Evolutionary conservation across 2,797 vertebrate species (phyloP), one percentile per base, ranked within the genome.

Genomic region (Gouania willdenowi): DNA sequence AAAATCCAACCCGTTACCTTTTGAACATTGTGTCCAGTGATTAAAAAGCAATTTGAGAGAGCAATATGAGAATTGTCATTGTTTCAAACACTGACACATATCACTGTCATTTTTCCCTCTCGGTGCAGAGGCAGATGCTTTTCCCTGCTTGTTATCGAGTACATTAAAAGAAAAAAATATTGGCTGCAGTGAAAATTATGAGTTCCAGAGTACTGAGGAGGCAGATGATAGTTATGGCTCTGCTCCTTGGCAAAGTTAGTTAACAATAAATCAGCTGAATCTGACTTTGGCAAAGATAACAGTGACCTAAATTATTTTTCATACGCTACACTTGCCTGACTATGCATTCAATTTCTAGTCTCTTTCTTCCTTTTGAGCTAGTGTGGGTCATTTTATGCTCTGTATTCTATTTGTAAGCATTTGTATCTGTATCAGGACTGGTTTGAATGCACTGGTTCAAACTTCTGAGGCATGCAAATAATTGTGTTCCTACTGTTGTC

Each of bases 381-480:
- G 42, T 49, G 47, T 47, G 24, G 17, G 42, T 39, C 51, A 48
- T 54, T 46, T 73, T 71, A 53, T 56, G 56, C 50, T 64, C 50
- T 64, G 45, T 33, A 53, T 65, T 62, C 63, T 71, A 8, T 33
- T 14, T 28, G 35, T n/a, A 41, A 52, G 44, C 54, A 60, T 57
- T 44, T 65, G 69, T 72, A 64, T 63, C 66, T 43, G 47, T 68
- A 63, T 72, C 72, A 82, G 58, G 57, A 56, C n/a, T 76, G 49
- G 42, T 39, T 75, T 33, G 58, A 55, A 63, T 5, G 27, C 57
- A 60, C 63, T 30, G 43, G 58, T 49, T 72, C 55, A 61, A 24
- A 62, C 66, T 65, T 81, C 39, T 74, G 65, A 75, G 75, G 69
- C 73, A 80, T 77, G 78, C 71, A 84, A 81, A 82, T 76, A 75